Base-by-base conservation (phyloP, 2,797 vertebrate species). In the Acropternis orthonyx region DNA sequence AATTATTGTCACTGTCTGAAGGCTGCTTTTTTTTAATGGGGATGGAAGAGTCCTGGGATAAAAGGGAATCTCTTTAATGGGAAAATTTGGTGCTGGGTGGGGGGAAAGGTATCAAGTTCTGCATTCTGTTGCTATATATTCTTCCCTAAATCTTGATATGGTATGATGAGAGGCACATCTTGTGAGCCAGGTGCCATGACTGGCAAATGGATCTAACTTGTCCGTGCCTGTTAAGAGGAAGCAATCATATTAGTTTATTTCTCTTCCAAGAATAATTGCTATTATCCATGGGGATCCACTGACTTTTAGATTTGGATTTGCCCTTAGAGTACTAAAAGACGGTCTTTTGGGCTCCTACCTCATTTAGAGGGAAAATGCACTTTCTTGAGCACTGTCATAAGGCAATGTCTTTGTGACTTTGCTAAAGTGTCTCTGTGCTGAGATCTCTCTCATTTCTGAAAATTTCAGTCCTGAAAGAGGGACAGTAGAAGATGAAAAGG, bases 391-490 rank as follows among this genome's bases (percentile, higher is more conserved):
- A 13, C 24, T 71, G n/a, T 12, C 52, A 7, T 3, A 39, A 59
- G 49, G 41, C 52, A 71, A 1, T 32, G n/a, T 52, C 36, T 46
- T 16, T 39, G 27, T 88, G 75, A 14, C 34, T 63, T 28, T 20
- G n/a, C 28, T 83, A 3, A 67, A 54, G 34, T 24, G 27, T 34
- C 14, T 77, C 9, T 56, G 30, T 82, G 59, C 59, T 63, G 65
- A 77, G 36, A 54, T 34, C 15, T 39, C 63, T 89, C 37, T 58
- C 37, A 36, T 68, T 83, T 83, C 75, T 88, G 63, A 82, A 78
- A 49, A 14, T 96, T 97, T 93, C 76, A 97, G 97, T 49, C 54
- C 67, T 46, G 84, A 76, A 94, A 32, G 41, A 75, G 34, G 72
- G 52, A 21, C 7, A 15, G 43, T 6, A 49, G 58, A 88, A 23